These are phyloP conservation scores for Polypedilum vanderplanki DNA, from an alignment of 1,140 invertebrate species.

Conservation along the genomic window DNA sequence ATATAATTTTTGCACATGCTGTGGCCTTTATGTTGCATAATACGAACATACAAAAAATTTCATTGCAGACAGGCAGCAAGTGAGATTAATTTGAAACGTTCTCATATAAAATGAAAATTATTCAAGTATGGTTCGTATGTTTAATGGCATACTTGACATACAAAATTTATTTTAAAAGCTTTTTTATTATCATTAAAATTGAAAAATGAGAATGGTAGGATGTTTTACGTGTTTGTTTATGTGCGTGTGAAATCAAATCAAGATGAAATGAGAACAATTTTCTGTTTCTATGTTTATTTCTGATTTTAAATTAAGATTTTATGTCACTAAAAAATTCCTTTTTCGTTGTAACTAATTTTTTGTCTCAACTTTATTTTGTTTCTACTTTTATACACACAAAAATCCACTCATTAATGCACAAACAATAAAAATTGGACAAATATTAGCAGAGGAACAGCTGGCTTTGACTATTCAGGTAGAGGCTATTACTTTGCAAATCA, in stretches of 20 bases:
- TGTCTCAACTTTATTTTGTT: background rate
- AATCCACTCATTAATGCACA: background rate
- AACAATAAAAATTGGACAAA: background rate
- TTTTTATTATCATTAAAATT: background rate
- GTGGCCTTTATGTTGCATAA: background rate
- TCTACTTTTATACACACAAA: background rate
- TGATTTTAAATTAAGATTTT: too few relatives aligned
- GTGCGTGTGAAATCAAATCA: background rate
- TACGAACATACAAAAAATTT: background rate
- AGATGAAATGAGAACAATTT: too few relatives aligned
- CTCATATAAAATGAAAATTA: background rate
- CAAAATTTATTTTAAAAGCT: constrained; percentile 15
- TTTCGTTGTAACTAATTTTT: background rate
- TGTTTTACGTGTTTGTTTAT: background rate
- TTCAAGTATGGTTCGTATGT: background rate
- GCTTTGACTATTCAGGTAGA: constrained; percentile 45
- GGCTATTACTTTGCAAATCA: constrained; percentile 45
- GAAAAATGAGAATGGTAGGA: background rate
- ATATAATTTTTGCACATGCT: background rate
- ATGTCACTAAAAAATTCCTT: too few relatives aligned
- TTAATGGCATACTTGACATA: constrained; percentile 11
- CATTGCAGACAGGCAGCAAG: background rate
- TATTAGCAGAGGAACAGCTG: constrained; percentile 39
- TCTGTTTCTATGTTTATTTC: too few relatives aligned
- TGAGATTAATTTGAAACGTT: constrained; percentile 15